Evolutionary conservation across 2,797 vertebrate species (phyloP).

Genomic region (Rhinatrema bivittatum): DNA sequence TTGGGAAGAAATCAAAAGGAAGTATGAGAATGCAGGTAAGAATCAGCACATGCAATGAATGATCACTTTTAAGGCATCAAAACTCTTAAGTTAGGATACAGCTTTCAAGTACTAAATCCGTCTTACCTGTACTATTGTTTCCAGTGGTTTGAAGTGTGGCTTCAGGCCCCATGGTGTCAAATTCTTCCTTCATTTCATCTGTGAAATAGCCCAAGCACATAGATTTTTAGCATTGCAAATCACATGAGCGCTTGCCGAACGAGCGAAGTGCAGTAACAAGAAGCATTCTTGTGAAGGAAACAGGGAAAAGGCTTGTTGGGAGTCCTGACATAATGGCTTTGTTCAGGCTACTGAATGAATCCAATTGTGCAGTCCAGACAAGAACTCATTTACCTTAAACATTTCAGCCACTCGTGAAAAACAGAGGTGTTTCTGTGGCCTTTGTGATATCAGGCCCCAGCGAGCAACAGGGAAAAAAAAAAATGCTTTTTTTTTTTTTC

Average conservation of each 20-base stretch:
- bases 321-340: constrained; percentile 52
- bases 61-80: too few species aligned
- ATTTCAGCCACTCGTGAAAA: constrained; percentile 64
- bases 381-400: constrained; percentile 84
- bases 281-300: constrained; percentile 43
- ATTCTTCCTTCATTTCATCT: constrained; percentile 98
- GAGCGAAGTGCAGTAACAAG: constrained; percentile 39
- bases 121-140: constrained; percentile 95
- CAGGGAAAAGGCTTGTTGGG: constrained; percentile 49
- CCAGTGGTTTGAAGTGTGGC: constrained; percentile 75
- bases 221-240: constrained; percentile 35
- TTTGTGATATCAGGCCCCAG: too few species aligned
- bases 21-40: too few species aligned
- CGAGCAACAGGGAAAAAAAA: too few species aligned
- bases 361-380: constrained; percentile 59
- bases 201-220: too few species aligned
- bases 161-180: constrained; percentile 88
- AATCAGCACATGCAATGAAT: too few species aligned
- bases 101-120: too few species aligned
- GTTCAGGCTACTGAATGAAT: constrained; percentile 68
- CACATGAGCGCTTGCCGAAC: constrained; percentile 38
- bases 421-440: constrained; percentile 42
- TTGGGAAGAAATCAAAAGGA: too few species aligned
- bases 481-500: constrained; percentile 41
- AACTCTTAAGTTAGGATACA: too few species aligned